Percentiles rank a stretch among this genome's conserved stretches.
Evolutionary conservation across 23 tunicate genomes (phyloP).

Genomic region (Halocynthia aurantium): DNA sequence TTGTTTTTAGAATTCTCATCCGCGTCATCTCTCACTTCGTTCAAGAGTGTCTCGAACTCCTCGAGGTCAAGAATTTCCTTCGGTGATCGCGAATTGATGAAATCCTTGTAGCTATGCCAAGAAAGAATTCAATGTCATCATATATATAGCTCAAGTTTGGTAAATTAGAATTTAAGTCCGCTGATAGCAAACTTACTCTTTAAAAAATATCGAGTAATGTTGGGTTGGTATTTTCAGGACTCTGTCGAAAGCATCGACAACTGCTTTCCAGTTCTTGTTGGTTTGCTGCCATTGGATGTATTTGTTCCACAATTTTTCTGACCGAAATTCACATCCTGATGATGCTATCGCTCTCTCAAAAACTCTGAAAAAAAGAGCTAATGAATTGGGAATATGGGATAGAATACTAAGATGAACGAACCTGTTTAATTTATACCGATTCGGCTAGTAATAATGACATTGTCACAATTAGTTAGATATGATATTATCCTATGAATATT

Average conservation of each 20-base stretch:
- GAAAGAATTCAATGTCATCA: not conserved
- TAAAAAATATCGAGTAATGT: conserved; percentile 64
- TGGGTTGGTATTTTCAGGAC: conserved; percentile 65
- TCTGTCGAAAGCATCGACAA: conserved; percentile 45
- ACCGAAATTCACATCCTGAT: conserved; percentile 80
- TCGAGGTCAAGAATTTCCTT: conserved; percentile 34
- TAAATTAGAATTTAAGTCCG: not conserved
- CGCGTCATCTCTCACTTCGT: conserved; percentile 33
- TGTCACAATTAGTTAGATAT: too few relatives aligned
- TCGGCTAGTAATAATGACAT: too few relatives aligned
- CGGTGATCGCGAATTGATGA: conserved; percentile 65
- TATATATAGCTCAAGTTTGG: not conserved
- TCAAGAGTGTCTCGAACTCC: conserved; percentile 33
- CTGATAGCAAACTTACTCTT: conserved; percentile 23
- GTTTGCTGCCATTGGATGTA: conserved; percentile 64
- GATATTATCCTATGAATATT: too few relatives aligned
- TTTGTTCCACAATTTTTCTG: conserved; percentile 94
- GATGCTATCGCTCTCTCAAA: conserved; percentile 72
- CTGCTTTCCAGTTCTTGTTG: conserved; percentile 58
- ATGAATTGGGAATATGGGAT: too few relatives aligned
- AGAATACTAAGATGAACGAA: too few relatives aligned
- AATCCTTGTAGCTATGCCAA: conserved; percentile 31
- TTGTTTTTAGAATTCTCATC: conserved; percentile 28
- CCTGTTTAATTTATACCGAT: too few relatives aligned
- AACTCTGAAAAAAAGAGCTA: conserved; percentile 13